A percentile compares a stretch with the other conserved stretches of the same genome.
Conservation (phyloP, 2,888 invertebrate genomes). For the Pterostichus madidus region DNA sequence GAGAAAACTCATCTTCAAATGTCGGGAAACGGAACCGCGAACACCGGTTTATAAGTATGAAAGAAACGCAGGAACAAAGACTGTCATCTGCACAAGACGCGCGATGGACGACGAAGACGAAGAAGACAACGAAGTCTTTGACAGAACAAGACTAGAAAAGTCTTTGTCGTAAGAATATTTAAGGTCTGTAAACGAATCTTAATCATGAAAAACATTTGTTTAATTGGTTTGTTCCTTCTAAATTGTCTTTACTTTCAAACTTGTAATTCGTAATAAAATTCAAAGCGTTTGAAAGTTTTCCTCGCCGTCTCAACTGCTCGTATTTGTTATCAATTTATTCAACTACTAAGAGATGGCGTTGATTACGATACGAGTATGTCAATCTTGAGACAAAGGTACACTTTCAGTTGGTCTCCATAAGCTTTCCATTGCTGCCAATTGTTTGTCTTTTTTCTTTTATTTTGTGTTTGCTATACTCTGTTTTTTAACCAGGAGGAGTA, state of each 20-base stretch:
- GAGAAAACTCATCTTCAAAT: conserved; percentile 25
- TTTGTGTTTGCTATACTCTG: too few relatives aligned
- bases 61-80: conserved; percentile 53
- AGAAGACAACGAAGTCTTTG: conserved; percentile 27
- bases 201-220: conserved; percentile 50
- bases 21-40: conserved; percentile 19
- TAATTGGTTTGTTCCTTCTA: conserved; percentile 50
- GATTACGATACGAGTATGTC: too few relatives aligned
- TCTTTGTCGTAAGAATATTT: conserved; percentile 57
- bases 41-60: conserved; percentile 18
- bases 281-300: conserved; percentile 12
- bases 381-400: too few relatives aligned
- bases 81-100: conserved; percentile 62
- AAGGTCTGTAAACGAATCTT: conserved; percentile 28
- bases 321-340: conserved; percentile 6
- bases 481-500: too few relatives aligned
- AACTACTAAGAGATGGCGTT: too few relatives aligned
- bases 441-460: too few relatives aligned
- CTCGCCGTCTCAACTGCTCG: conserved; percentile 2
- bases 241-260: conserved; percentile 26
- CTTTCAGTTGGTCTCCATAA: too few relatives aligned
- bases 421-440: too few relatives aligned
- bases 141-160: conserved; percentile 42
- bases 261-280: conserved; percentile 38
- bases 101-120: too few relatives aligned